A percentile compares a stretch with the other conserved stretches of the same genome.
These are phyloP conservation scores for Iguana delicatissima DNA, from an alignment of 2,797 vertebrate genomes.

Conservation along the genomic window DNA sequence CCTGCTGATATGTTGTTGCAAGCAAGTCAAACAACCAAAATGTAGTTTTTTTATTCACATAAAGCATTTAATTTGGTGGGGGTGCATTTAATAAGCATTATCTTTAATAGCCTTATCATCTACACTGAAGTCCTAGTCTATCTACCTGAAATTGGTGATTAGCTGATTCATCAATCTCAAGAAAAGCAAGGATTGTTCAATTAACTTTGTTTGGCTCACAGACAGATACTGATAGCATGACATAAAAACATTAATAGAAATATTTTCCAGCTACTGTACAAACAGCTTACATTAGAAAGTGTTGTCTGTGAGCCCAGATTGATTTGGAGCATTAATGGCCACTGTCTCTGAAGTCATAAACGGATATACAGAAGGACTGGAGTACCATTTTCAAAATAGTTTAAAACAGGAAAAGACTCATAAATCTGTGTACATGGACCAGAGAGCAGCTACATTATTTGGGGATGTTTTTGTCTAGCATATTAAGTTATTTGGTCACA, in stretches of 20 bases:
- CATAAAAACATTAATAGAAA: constrained; percentile 8
- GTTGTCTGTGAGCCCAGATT: not conserved
- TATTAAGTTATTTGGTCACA: constrained; percentile 49
- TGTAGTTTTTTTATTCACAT: not conserved
- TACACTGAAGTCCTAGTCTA: not conserved
- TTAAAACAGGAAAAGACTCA: not conserved
- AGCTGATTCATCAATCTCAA: not conserved
- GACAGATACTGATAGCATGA: not conserved
- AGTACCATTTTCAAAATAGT: not conserved
- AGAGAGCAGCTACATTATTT: not conserved
- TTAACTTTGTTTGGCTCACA: not conserved
- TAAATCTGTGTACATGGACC: not conserved
- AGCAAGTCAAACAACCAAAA: not conserved
- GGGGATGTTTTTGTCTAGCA: not conserved
- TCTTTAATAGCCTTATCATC: not conserved
- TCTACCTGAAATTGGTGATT: not conserved
- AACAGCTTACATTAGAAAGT: not conserved
- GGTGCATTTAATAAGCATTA: not conserved
- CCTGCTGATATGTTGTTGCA: not conserved
- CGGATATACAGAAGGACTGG: rapidly evolving
- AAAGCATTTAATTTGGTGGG: not conserved
- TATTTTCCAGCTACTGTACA: not conserved
- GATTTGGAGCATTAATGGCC: not conserved
- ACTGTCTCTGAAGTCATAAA: not conserved
- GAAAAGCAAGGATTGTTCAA: not conserved